These are phyloP conservation scores for Cecidostiba fungosa DNA, from an alignment of 2,888 invertebrate genomes.

Conservation along the genomic window DNA sequence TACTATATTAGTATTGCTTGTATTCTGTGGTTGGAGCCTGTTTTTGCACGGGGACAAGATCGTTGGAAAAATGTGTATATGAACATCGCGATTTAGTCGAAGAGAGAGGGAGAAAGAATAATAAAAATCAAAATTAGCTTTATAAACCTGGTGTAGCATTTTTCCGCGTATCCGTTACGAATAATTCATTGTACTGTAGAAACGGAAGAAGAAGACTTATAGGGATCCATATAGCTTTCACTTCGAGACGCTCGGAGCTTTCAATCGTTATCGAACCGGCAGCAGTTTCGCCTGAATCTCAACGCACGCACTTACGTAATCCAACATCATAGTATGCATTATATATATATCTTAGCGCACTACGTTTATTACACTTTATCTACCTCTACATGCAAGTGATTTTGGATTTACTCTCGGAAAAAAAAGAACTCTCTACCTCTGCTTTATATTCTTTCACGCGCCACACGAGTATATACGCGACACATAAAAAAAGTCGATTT, in stretches of 20 bases:
- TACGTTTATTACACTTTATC: slow-evolving; percentile 49
- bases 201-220: slow-evolving; percentile 18
- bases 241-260: slow-evolving; percentile 34
- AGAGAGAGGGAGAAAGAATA: background rate
- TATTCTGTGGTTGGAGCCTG: background rate
- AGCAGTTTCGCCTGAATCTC: background rate
- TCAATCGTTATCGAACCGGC: slow-evolving; percentile 15
- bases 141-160: background rate
- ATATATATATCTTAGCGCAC: slow-evolving; percentile 24
- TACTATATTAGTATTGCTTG: slow-evolving; percentile 29
- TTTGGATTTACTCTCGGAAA: slow-evolving; percentile 45
- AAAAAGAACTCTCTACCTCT: slow-evolving; percentile 11
- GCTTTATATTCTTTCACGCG: background rate
- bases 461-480: background rate
- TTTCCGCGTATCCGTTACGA: background rate
- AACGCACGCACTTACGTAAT: slow-evolving; percentile 40
- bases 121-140: slow-evolving; percentile 12
- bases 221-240: slow-evolving; percentile 31
- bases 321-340: slow-evolving; percentile 54
- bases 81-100: background rate
- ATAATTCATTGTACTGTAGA: background rate
- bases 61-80: slow-evolving; percentile 21
- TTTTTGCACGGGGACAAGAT: background rate
- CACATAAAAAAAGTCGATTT: background rate
- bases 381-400: slow-evolving; percentile 59